Percentiles rank a stretch among this genome's conserved stretches.
Evolutionary conservation across 35 echinoderm and acorn worm genomes (phyloP).

Genomic region (Lytechinus pictus): DNA sequence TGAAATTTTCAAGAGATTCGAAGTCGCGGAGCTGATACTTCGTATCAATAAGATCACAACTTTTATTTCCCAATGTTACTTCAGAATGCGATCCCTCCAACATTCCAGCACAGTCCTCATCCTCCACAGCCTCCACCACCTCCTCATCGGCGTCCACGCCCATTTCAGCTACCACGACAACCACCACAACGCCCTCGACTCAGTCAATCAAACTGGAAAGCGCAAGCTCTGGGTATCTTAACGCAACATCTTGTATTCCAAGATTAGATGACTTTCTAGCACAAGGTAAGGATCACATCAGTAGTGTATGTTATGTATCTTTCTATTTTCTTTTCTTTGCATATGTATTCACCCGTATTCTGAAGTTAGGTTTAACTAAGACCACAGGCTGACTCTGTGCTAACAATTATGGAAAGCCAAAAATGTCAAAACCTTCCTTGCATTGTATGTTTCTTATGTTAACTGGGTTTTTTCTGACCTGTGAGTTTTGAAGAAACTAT

Average conservation of each 20-base stretch:
- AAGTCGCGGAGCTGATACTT: no score
- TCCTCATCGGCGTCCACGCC: background rate
- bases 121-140: background rate
- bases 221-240: conserved; percentile 52
- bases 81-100: conserved; percentile 58
- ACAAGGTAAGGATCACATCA: conserved; percentile 46
- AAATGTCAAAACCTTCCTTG: no score
- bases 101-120: conserved; percentile 25
- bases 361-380: no score
- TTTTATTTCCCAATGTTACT: background rate
- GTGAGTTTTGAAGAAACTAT: no score
- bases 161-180: background rate
- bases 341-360: no score
- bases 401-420: no score
- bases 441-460: no score
- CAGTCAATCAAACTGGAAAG: conserved; percentile 62
- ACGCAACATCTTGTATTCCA: conserved; percentile 68
- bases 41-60: background rate
- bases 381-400: no score
- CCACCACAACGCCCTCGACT: conserved; percentile 41
- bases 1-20: no score
- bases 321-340: no score
- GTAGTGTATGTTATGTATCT: background rate
- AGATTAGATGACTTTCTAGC: conserved; percentile 71
- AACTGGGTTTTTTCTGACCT: no score